Conservation (phyloP, 2,888 invertebrate species). For the Eupithecia tripunctaria region DNA sequence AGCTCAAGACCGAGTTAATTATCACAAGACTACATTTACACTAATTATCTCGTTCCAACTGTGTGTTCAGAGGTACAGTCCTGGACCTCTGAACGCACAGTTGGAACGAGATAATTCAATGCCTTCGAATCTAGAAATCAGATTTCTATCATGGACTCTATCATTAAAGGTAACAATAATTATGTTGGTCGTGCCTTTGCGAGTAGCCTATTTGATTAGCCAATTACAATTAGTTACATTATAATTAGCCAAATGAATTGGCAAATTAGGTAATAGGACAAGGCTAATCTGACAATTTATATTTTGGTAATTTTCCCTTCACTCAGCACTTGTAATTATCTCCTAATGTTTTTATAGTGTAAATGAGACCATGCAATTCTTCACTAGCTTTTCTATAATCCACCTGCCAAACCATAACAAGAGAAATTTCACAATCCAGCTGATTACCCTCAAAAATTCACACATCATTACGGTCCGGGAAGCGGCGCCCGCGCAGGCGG, state of each 20-base stretch:
- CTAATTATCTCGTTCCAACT: not conserved
- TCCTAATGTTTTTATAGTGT: not conserved
- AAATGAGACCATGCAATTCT: not conserved
- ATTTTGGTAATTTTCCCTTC: not conserved
- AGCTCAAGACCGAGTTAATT: not conserved
- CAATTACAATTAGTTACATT: too few species aligned
- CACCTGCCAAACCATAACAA: conserved; percentile 15
- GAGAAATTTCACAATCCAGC: conserved; percentile 16
- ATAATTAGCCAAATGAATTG: not conserved
- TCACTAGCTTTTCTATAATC: not conserved
- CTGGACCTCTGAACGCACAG: too few species aligned
- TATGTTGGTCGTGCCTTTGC: not conserved
- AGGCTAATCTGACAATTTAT: too few species aligned
- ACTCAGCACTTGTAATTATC: not conserved
- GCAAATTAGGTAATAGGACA: not conserved
- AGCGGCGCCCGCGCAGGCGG: conserved; percentile 29
- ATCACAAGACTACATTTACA: not conserved
- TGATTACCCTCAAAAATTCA: conserved; percentile 24
- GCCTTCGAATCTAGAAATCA: too few species aligned
- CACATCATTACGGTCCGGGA: conserved; percentile 21
- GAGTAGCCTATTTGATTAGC: not conserved
- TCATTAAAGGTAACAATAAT: not conserved
- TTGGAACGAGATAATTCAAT: too few species aligned
- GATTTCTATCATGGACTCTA: not conserved
- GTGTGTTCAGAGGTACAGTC: too few species aligned